Conservation (phyloP, 2,113 vertebrate species). For the Hemichromis elongatus region DNA sequence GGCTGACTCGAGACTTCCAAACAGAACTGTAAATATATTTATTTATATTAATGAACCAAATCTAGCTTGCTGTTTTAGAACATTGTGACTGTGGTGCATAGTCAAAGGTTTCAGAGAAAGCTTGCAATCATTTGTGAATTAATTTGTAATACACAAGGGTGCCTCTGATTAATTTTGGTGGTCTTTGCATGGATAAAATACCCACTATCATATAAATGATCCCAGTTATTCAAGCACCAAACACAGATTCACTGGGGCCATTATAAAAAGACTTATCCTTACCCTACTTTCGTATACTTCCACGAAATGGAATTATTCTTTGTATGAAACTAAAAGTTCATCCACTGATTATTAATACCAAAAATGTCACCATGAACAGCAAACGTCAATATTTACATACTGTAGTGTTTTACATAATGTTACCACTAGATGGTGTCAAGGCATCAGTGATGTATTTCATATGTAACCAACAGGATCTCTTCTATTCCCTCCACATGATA, state of each 20-base stretch:
- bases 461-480: not conserved
- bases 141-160: not conserved
- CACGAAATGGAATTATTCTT: not conserved
- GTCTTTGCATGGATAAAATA: not conserved
- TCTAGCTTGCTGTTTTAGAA: not conserved
- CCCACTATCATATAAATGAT: not conserved
- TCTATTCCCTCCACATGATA: not conserved
- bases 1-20: not conserved
- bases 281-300: not conserved
- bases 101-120: not conserved
- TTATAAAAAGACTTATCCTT: not conserved
- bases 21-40: not conserved
- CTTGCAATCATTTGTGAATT: not conserved
- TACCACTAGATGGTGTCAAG: slow-evolving; percentile 45
- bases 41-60: fast-evolving
- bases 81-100: not conserved
- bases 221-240: not conserved
- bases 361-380: not conserved
- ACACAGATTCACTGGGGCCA: fast-evolving
- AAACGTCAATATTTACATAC: not conserved
- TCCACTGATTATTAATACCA: not conserved
- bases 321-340: not conserved
- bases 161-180: not conserved
- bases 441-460: not conserved
- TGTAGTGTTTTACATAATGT: not conserved